Percentiles rank a stretch among this genome's conserved stretches.
phyloP scores from a whole-genome alignment of 2,797 vertebrate species.

The Alectoris magna region DNA sequence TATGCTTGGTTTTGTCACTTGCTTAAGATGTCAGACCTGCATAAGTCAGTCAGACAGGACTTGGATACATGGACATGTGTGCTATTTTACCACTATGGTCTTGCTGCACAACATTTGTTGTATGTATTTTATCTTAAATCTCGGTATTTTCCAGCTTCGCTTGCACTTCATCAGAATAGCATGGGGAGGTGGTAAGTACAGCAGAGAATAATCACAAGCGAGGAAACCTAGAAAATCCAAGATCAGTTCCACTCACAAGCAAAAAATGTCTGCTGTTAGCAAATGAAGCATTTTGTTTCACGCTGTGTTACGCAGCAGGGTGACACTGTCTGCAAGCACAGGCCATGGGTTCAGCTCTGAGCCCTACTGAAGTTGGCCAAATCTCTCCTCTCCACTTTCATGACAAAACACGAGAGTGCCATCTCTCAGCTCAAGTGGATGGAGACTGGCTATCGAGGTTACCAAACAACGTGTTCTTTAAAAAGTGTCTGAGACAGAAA shows the following conservation, averaged over 20 bases:
- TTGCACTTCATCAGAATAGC: not conserved
- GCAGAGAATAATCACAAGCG: not conserved
- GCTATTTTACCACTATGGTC: not conserved
- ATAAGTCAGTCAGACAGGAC: not conserved
- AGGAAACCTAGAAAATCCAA: not conserved
- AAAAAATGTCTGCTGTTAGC: not conserved
- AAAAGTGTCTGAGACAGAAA: not conserved
- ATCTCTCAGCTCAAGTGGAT: not conserved
- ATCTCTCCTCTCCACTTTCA: not conserved
- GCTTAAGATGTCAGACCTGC: not conserved
- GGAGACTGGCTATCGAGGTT: not conserved
- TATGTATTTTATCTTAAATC: not conserved
- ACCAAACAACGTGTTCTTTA: not conserved
- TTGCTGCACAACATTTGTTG: not conserved
- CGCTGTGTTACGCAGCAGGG: not conserved
- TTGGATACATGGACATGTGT: not conserved
- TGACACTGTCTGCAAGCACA: not conserved
- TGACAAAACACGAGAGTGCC: not conserved
- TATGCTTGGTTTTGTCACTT: not conserved
- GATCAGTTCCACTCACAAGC: not conserved
- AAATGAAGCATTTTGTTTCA: not conserved
- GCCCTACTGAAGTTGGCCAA: not conserved
- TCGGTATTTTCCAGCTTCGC: not conserved
- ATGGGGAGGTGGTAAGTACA: not conserved
- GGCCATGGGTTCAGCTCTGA: not conserved